phyloP scores from a whole-genome alignment of 1,140 invertebrate species.

The Matsumurasca onukii region DNA sequence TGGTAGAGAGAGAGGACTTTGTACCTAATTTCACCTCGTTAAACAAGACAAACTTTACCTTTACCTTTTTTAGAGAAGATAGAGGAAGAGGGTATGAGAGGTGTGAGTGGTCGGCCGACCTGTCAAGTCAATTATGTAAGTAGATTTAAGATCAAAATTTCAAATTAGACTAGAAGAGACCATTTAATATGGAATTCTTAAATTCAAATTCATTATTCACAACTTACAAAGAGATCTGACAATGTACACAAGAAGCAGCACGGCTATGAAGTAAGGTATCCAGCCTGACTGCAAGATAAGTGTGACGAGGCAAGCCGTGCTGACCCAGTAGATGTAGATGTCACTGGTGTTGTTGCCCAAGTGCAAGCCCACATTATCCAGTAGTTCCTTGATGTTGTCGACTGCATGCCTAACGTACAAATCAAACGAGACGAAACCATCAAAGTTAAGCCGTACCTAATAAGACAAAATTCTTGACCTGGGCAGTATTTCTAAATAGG shows the following conservation, averaged over 20 bases:
- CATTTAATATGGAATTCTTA: too few relatives aligned
- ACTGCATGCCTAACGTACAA: not conserved
- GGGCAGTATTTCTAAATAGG: too few relatives aligned
- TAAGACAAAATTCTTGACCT: not conserved
- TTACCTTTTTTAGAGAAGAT: too few relatives aligned
- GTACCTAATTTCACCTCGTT: too few relatives aligned
- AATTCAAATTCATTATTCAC: not conserved
- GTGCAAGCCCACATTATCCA: not conserved
- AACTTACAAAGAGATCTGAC: slow-evolving; percentile 35
- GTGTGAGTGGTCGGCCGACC: too few relatives aligned
- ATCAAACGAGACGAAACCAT: not conserved
- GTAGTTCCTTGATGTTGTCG: not conserved
- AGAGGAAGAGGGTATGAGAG: too few relatives aligned
- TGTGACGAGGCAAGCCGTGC: slow-evolving; percentile 24
- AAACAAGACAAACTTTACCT: too few relatives aligned
- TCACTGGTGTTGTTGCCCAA: slow-evolving; percentile 29
- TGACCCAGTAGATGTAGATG: slow-evolving; percentile 34
- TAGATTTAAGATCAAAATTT: too few relatives aligned
- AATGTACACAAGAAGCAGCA: slow-evolving; percentile 32
- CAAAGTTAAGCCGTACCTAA: not conserved
- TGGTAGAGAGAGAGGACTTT: too few relatives aligned
- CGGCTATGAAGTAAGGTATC: slow-evolving; percentile 32
- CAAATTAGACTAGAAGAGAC: too few relatives aligned
- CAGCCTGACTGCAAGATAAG: slow-evolving; percentile 31
- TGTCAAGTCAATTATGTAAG: too few relatives aligned